A percentile compares a stretch with the other conserved stretches of the same genome.
Evolutionary conservation across 2,113 vertebrate species (phyloP).

Genomic region (Colinus virginianus): DNA sequence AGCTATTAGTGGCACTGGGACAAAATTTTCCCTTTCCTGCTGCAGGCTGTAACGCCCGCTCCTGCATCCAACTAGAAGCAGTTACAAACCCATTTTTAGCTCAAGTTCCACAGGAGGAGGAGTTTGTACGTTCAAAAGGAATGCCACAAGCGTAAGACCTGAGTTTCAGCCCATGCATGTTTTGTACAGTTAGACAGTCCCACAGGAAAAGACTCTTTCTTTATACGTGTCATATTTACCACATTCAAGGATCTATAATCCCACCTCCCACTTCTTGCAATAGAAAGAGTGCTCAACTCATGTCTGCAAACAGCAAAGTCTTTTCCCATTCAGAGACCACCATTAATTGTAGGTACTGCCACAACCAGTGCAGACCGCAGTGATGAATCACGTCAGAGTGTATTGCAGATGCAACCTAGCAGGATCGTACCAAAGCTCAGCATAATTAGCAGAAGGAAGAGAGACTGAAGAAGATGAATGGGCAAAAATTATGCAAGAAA

Average conservation of each 20-base stretch:
- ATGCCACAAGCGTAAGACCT: background rate
- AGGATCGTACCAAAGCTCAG: background rate
- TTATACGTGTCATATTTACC: background rate
- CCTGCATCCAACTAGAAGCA: conserved; percentile 28
- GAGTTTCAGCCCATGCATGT: background rate
- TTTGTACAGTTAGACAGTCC: background rate
- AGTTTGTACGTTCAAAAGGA: background rate
- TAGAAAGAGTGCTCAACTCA: background rate
- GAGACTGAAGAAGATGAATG: background rate
- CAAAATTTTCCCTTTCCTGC: conserved; percentile 9
- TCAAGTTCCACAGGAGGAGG: background rate
- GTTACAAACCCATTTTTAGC: conserved; percentile 29
- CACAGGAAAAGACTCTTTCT: background rate
- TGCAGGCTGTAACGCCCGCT: background rate
- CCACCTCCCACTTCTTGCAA: background rate
- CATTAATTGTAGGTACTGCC: background rate
- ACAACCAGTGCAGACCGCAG: background rate
- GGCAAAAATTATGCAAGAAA: background rate
- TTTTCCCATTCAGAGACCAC: background rate
- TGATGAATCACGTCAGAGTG: background rate
- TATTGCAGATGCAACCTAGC: background rate
- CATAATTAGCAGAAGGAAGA: background rate
- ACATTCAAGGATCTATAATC: too few species aligned
- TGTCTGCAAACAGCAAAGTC: background rate
- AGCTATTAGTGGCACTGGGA: conserved; percentile 35